Percentiles rank a stretch among this genome's conserved stretches.
phyloP scores from a whole-genome alignment of 2,113 vertebrate genomes.

The Channa argus region DNA sequence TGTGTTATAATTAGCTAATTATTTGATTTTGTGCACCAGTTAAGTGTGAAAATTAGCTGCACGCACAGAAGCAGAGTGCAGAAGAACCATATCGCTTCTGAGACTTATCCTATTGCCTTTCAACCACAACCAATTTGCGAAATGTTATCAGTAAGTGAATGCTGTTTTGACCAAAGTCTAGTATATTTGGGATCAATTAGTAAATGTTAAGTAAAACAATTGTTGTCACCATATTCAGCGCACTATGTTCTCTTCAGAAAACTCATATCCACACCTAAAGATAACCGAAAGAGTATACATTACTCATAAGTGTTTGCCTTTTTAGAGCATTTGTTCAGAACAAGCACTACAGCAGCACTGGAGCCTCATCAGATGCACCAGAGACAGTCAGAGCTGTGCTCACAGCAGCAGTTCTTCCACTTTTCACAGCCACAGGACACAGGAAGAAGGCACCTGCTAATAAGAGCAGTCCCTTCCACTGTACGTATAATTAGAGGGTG shows the following conservation, averaged over 20 bases:
- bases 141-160: too few species aligned
- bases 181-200: too few species aligned
- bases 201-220: too few species aligned
- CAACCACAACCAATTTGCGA: neutral
- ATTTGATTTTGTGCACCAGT: conserved; percentile 50
- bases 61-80: conserved; percentile 23
- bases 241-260: too few species aligned
- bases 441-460: conserved; percentile 63
- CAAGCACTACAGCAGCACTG: neutral
- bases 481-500: conserved; percentile 54
- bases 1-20: conserved; percentile 60
- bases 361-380: conserved; percentile 28
- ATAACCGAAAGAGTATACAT: too few species aligned
- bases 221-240: too few species aligned
- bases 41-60: conserved; percentile 51
- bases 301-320: too few species aligned
- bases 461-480: conserved; percentile 57
- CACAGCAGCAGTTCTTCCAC: conserved; percentile 28
- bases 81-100: neutral
- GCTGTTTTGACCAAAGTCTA: too few species aligned
- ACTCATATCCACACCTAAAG: too few species aligned
- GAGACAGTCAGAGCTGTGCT: conserved; percentile 40
- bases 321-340: conserved; percentile 18
- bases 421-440: conserved; percentile 51
- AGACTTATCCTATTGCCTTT: conserved; percentile 28